Percentiles rank a stretch among this genome's conserved stretches.
phyloP scores from a whole-genome alignment of 2,113 vertebrate genomes.

The Anhinga anhinga region DNA sequence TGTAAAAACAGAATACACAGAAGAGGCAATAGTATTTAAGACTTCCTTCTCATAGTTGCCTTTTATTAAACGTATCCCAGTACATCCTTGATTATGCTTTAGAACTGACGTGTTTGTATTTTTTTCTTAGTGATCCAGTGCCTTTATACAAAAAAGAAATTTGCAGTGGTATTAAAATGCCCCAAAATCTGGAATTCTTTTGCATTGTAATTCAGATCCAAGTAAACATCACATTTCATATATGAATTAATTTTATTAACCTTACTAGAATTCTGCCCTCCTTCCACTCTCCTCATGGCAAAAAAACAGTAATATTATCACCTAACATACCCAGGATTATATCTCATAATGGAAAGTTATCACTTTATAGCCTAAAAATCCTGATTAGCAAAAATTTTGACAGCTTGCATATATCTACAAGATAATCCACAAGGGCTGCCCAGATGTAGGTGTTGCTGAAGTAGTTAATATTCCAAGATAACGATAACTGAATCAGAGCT shows the following conservation, averaged over 20 bases:
- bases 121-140: background rate
- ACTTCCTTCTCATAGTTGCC: background rate
- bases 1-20: background rate
- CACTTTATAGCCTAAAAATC: background rate
- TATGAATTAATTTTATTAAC: background rate
- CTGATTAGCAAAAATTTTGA: background rate
- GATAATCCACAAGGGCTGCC: background rate
- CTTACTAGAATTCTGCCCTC: background rate
- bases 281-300: background rate
- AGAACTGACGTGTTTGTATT: background rate
- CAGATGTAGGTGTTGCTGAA: background rate
- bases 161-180: background rate
- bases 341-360: background rate
- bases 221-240: background rate
- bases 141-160: background rate
- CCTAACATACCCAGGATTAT: background rate
- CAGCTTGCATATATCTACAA: background rate
- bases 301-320: background rate
- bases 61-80: conserved; percentile 11
- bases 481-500: background rate
- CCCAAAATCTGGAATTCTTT: background rate
- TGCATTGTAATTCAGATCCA: background rate
- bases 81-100: background rate
- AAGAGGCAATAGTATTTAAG: background rate
- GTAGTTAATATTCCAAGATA: background rate